Base-by-base conservation (phyloP, 30 jellyfish, hydroid and myxozoan species). In the Sanderia malayensis region DNA sequence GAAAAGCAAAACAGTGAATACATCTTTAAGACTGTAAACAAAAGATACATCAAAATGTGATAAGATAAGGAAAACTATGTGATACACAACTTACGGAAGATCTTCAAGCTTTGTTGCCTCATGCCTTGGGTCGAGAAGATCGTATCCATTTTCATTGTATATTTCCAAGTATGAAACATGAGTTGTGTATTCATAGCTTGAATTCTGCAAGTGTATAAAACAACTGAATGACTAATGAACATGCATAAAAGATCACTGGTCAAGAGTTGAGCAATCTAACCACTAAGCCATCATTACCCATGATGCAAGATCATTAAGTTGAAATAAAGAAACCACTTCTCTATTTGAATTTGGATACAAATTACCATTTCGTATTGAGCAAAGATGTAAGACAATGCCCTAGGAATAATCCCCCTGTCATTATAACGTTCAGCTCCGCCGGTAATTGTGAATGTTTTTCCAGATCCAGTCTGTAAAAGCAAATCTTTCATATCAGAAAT, bases 61-160 rank as follows among this genome's bases (percentile, higher is more conserved):
- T 19, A 57, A 57, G 11, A 57, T 24, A 19, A 57, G 68, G 68
- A 20, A 57, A 4, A 4, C 68, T 57, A 57, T 19, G 8, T 41
- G 31, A 19, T 4, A 57, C 68, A 6, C 68, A 57, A 70, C 94
- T 79, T 58, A 90, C 98, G 98, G 98, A 23, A 90, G 67, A 52
- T 90, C 98, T 46, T 90, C 98, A 8, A 90, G 74, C 49, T 90
- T 90, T 1, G 98, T 53, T n/a, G 96, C 98, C 52, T 90, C 98
- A 59, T 90, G 98, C 29, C 89, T 83, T 41, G 98, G 98, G 64
- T 90, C 96, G 60, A 90, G 71, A 46, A 90, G 46, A 76, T 90
- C 98, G 30, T 76, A 90, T 11, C 98, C 98, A 75, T 41, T 18
- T 62, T 83, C 98, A 68, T 90, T 90, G 68, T 90, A 90, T 4